A percentile compares a stretch with the other conserved stretches of the same genome.
phyloP scores from a whole-genome alignment of 2,113 vertebrate genomes.

The Cyanoderma ruficeps region DNA sequence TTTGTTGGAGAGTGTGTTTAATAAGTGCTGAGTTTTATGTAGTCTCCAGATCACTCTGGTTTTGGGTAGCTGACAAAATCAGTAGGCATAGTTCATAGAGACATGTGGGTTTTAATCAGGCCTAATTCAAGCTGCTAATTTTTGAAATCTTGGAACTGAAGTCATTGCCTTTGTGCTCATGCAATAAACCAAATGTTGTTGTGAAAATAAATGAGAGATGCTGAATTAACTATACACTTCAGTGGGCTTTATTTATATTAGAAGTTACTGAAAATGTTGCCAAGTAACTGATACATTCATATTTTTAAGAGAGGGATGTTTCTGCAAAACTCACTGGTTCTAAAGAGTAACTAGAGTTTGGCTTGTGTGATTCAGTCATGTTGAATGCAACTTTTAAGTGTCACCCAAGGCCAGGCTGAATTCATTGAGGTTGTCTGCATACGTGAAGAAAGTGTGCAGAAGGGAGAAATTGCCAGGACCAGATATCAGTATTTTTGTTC shows the following conservation, averaged over 20 bases:
- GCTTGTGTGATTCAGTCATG: background rate
- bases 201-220: background rate
- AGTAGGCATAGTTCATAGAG: background rate
- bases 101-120: constrained; percentile 28
- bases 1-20: constrained; percentile 80
- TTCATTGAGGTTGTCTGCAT: background rate
- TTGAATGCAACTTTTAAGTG: background rate
- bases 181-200: constrained; percentile 4
- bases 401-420: background rate
- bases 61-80: constrained; percentile 68
- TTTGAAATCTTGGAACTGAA: constrained; percentile 20
- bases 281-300: background rate
- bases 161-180: background rate
- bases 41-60: constrained; percentile 73
- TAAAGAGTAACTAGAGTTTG: background rate
- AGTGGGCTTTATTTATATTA: background rate
- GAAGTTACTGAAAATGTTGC: background rate
- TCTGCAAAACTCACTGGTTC: background rate
- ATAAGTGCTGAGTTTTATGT: constrained; percentile 91
- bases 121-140: constrained; percentile 18
- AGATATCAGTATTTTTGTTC: background rate
- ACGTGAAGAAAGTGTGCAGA: background rate
- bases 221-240: background rate
- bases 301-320: background rate
- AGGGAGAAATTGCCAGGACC: background rate